These are phyloP conservation scores for Xylophagus ater DNA, from an alignment of 2,888 invertebrate genomes.

Conservation along the genomic window DNA sequence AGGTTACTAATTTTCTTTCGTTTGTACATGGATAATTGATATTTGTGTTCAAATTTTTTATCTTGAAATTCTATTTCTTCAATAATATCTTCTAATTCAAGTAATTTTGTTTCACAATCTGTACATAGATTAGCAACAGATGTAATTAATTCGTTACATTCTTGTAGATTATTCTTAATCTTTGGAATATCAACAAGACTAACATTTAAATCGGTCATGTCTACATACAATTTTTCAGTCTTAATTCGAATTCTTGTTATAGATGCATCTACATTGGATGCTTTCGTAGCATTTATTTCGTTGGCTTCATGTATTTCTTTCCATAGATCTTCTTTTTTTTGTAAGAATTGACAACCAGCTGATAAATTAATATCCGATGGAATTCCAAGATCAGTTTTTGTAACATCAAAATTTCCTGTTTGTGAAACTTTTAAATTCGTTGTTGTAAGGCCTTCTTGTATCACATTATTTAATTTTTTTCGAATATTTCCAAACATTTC, in stretches of 20 bases:
- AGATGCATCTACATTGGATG: conserved; percentile 38
- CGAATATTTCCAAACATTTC: conserved; percentile 41
- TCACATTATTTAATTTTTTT: conserved; percentile 40
- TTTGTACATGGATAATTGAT: conserved; percentile 51
- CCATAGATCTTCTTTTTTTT: conserved; percentile 53
- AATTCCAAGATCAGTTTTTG: conserved; percentile 23
- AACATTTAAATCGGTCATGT: conserved; percentile 28
- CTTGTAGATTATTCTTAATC: conserved; percentile 34
- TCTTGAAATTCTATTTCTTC: conserved; percentile 53
- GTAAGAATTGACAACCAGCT: conserved; percentile 52
- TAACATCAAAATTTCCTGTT: conserved; percentile 17
- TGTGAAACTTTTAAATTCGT: conserved; percentile 25
- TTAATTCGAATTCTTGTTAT: conserved; percentile 39
- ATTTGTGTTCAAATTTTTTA: conserved; percentile 50
- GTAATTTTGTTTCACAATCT: conserved; percentile 46
- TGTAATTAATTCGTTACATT: conserved; percentile 35
- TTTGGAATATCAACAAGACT: conserved; percentile 30
- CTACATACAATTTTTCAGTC: conserved; percentile 23
- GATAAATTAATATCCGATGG: conserved; percentile 38
- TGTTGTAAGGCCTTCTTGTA: conserved; percentile 40
- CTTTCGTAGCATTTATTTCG: conserved; percentile 49
- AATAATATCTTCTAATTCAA: conserved; percentile 49
- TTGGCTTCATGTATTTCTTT: conserved; percentile 49
- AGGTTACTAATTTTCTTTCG: conserved; percentile 49
- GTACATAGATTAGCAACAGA: conserved; percentile 44